Evolutionary conservation across 2,888 invertebrate species (phyloP).

Genomic region (Hirtodrosophila cameraria): DNA sequence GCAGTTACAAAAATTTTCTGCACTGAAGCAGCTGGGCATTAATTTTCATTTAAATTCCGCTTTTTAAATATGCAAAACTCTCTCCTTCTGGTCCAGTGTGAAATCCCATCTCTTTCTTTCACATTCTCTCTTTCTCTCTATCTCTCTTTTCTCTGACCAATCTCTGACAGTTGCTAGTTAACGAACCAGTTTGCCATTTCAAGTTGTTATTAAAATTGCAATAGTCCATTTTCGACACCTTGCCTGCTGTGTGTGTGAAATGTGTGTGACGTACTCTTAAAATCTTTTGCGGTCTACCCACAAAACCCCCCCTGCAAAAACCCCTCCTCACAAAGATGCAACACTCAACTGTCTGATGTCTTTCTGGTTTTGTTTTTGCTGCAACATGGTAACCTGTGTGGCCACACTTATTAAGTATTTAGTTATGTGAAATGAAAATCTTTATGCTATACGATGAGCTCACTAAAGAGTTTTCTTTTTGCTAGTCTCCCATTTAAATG

Average conservation of each 20-base stretch:
- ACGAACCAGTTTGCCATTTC: slow-evolving; percentile 41
- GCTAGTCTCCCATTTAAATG: neutral
- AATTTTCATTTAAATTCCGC: slow-evolving; percentile 75
- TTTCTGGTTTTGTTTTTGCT: slow-evolving; percentile 1
- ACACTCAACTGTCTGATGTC: slow-evolving; percentile 7
- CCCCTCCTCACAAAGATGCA: slow-evolving; percentile 12
- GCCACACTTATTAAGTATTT: slow-evolving; percentile 26
- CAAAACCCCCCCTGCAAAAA: no score
- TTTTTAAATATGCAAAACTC: slow-evolving; percentile 54
- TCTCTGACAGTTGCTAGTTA: slow-evolving; percentile 35
- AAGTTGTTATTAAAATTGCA: slow-evolving; percentile 72
- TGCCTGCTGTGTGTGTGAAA: slow-evolving; percentile 3
- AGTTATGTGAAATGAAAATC: slow-evolving; percentile 15
- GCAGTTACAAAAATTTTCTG: slow-evolving; percentile 12
- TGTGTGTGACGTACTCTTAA: slow-evolving; percentile 5
- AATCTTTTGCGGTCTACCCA: slow-evolving; percentile 37
- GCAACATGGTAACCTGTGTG: slow-evolving; percentile 22
- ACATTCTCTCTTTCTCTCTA: slow-evolving; percentile 38
- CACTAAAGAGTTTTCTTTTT: no score
- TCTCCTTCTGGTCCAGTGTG: slow-evolving; percentile 35
- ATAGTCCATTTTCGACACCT: slow-evolving; percentile 60
- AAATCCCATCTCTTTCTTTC: no score
- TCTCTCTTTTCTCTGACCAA: neutral
- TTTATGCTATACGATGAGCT: slow-evolving; percentile 5
- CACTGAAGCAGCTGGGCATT: slow-evolving; percentile 48